Evolutionary conservation across 2,113 vertebrate species (phyloP).

Genomic region (Phaethornis superciliosus): DNA sequence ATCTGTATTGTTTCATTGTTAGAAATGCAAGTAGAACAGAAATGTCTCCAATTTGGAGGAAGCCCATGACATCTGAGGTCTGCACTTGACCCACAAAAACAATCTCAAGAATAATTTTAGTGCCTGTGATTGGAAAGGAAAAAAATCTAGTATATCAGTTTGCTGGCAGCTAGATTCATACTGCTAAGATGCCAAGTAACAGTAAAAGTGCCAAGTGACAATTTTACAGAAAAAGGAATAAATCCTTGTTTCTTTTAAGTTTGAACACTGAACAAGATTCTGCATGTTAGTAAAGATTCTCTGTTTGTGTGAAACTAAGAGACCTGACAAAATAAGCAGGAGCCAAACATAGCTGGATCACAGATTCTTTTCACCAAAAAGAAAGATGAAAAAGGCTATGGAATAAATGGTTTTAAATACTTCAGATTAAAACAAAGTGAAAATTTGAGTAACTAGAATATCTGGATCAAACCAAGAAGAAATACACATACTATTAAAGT

Average conservation of each 20-base stretch:
- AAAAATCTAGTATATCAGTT: neutral
- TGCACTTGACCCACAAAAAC: conserved; percentile 10
- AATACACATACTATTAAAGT: neutral
- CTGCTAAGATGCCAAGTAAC: neutral
- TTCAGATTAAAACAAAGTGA: neutral
- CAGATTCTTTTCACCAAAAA: neutral
- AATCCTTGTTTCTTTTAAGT: neutral
- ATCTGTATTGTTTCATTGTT: neutral
- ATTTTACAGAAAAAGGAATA: neutral
- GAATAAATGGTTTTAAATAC: neutral
- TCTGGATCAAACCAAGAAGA: neutral
- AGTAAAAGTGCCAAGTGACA: neutral
- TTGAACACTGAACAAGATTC: neutral
- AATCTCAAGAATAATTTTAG: neutral
- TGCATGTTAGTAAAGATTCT: neutral
- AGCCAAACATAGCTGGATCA: neutral
- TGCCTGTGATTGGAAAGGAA: neutral
- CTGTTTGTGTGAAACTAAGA: neutral
- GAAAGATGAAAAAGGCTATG: neutral
- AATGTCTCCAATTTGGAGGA: neutral
- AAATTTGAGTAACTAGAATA: neutral
- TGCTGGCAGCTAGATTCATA: conserved; percentile 1
- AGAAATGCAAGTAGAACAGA: neutral
- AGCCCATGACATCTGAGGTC: neutral
- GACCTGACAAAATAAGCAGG: neutral